Evolutionary conservation across 2,888 invertebrate genomes (phyloP).

Genomic region (Itoplectis maculator): DNA sequence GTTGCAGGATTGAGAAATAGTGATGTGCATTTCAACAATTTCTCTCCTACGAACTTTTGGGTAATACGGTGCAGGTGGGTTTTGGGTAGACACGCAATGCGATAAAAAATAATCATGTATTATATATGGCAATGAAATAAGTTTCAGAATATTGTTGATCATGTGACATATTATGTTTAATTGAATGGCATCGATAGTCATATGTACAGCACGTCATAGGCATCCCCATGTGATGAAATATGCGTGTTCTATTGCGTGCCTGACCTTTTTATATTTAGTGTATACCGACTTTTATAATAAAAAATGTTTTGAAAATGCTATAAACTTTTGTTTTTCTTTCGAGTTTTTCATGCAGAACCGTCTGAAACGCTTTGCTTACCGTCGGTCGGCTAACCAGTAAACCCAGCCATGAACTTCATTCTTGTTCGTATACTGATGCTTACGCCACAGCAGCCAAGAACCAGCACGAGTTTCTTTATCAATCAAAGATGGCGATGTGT

Average conservation of each 20-base stretch:
- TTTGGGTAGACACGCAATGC: constrained; percentile 32
- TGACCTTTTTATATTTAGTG: constrained; percentile 4
- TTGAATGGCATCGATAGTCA: constrained; percentile 9
- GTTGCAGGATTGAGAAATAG: constrained; percentile 56
- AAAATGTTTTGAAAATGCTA: constrained; percentile 13
- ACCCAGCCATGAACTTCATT: too few species aligned
- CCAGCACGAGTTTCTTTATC: too few species aligned
- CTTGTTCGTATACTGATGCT: too few species aligned
- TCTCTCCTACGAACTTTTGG: constrained; percentile 55
- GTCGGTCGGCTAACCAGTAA: too few species aligned
- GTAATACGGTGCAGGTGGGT: constrained; percentile 51
- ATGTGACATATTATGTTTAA: constrained; percentile 58
- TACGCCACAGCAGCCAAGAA: too few species aligned
- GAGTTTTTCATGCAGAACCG: too few species aligned
- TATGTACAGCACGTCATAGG: neutral
- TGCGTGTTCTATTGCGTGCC: neutral
- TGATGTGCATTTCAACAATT: constrained; percentile 27
- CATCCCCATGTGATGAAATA: neutral
- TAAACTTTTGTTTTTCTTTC: neutral
- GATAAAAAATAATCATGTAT: neutral
- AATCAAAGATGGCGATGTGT: too few species aligned
- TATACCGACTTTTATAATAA: neutral
- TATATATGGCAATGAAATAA: constrained; percentile 9
- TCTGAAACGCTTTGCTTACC: too few species aligned
- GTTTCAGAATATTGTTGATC: constrained; percentile 36